phyloP scores from a whole-genome alignment of 2,888 invertebrate species.

The Drosophila ustulata region DNA sequence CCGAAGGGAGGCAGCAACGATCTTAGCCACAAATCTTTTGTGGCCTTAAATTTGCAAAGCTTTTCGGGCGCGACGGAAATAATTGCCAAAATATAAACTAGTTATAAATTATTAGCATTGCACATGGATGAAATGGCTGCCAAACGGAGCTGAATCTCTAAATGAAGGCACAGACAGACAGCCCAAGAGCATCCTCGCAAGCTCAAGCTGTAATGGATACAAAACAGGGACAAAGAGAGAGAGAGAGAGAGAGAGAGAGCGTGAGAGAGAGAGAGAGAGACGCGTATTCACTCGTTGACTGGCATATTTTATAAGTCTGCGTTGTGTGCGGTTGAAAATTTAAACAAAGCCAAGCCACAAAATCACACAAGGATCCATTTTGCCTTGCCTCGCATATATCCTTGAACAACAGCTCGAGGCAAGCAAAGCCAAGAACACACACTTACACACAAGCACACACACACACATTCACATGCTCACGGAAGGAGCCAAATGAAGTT shows the following conservation, averaged over 20 bases:
- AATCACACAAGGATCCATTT: conserved; percentile 48
- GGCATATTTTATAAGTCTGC: conserved; percentile 69
- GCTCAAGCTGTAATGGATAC: conserved; percentile 64
- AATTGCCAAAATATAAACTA: conserved; percentile 80
- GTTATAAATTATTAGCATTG: conserved; percentile 76
- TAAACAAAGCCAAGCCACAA: conserved; percentile 72
- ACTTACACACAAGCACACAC: conserved; percentile 8
- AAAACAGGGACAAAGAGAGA: not conserved
- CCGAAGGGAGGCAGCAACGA: conserved; percentile 2
- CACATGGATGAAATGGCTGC: conserved; percentile 58
- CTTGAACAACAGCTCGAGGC: conserved; percentile 43
- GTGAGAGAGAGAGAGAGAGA: conserved; percentile 4
- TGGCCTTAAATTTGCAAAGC: conserved; percentile 28
- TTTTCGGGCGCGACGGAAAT: conserved; percentile 56
- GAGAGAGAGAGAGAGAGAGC: not conserved
- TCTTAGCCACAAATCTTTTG: conserved; percentile 49
- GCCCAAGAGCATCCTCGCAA: conserved; percentile 28
- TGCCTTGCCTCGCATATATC: conserved; percentile 48
- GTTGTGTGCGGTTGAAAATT: conserved; percentile 62
- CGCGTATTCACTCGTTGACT: conserved; percentile 16
- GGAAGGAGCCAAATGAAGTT: conserved; percentile 14
- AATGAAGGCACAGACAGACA: conserved; percentile 55
- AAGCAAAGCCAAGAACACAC: conserved; percentile 4
- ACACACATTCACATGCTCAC: not conserved
- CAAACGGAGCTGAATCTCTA: conserved; percentile 65